A percentile compares a stretch with the other conserved stretches of the same genome.
Conservation (phyloP, 2,888 invertebrate species). For the Drosophila parthenogenetica region DNA sequence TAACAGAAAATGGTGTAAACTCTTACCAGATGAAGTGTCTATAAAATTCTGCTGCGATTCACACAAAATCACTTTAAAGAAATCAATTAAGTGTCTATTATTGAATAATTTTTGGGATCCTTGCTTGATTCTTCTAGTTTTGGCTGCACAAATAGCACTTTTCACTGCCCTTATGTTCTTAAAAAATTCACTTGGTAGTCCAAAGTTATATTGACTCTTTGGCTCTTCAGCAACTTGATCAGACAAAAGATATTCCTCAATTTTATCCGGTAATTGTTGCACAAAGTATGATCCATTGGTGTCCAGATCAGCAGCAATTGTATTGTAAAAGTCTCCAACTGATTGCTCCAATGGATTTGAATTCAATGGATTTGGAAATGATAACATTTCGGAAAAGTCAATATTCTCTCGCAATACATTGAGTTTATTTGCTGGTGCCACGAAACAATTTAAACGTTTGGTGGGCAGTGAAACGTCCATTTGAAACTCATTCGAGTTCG, state of each 20-base stretch:
- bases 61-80: neutral
- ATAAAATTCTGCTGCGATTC: neutral
- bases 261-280: neutral
- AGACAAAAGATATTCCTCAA: neutral
- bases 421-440: constrained; percentile 8
- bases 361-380: constrained; percentile 12
- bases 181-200: neutral
- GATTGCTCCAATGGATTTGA: neutral
- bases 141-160: neutral
- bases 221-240: neutral
- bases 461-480: constrained; percentile 18
- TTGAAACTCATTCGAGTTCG: constrained; percentile 1
- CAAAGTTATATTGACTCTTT: neutral
- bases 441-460: constrained; percentile 11
- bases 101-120: neutral
- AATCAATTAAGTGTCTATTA: neutral
- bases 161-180: neutral
- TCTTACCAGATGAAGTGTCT: constrained; percentile 7
- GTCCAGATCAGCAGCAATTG: neutral
- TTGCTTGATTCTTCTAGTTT: neutral
- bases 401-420: constrained; percentile 14
- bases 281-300: neutral
- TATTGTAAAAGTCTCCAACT: neutral
- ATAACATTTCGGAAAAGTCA: constrained; percentile 15
- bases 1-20: too few species aligned